These are phyloP conservation scores for Azemiops feae DNA, from an alignment of 2,113 vertebrate species.

Conservation along the genomic window DNA sequence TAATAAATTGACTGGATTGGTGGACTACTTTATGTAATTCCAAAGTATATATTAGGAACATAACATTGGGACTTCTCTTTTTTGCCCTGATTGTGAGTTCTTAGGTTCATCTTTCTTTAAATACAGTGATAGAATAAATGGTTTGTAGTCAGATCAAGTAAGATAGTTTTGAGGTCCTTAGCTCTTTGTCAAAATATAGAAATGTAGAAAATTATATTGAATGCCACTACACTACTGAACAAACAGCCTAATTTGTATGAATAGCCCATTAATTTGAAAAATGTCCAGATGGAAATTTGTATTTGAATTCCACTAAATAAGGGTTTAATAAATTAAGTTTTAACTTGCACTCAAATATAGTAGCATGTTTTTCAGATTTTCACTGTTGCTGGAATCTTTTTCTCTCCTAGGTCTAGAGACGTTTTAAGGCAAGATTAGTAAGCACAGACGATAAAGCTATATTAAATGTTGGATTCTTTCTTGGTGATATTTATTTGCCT, in stretches of 20 bases:
- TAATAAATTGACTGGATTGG: conserved; percentile 26
- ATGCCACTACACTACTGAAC: neutral
- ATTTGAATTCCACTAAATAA: neutral
- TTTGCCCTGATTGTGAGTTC: neutral
- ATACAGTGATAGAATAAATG: neutral
- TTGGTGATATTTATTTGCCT: neutral
- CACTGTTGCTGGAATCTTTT: neutral
- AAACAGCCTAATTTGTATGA: neutral
- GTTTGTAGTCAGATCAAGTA: neutral
- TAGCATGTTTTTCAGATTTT: neutral
- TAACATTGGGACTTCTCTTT: conserved; percentile 31
- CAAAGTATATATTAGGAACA: conserved; percentile 12
- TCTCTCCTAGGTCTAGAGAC: neutral
- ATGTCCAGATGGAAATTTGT: neutral
- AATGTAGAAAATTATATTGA: neutral
- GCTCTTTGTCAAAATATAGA: neutral
- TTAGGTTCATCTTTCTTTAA: neutral
- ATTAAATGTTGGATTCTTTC: neutral
- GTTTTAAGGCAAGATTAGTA: neutral
- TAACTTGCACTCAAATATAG: neutral
- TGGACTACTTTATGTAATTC: conserved; percentile 33
- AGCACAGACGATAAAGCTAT: neutral
- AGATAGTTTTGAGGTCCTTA: neutral
- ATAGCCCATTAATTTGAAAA: neutral
- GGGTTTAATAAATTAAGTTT: neutral